Conservation (phyloP, 2,888 invertebrate genomes). For the Syrista parreyssii region DNA sequence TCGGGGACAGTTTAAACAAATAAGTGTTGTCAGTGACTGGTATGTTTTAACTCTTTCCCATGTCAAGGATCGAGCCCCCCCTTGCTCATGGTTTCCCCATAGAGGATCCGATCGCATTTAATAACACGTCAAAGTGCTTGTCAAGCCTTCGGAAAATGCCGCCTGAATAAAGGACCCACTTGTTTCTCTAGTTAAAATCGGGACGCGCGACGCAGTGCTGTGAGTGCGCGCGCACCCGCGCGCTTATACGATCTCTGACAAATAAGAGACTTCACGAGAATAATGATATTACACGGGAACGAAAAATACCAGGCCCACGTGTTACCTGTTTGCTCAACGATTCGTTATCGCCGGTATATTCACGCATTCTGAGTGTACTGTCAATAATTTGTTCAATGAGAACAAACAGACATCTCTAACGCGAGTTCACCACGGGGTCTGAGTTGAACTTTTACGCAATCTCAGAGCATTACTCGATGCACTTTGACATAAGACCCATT, state of each 20-base stretch:
- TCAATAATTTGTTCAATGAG: conserved; percentile 43
- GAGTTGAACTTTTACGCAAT: conserved; percentile 14
- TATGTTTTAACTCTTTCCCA: not conserved
- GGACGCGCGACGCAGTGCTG: not conserved
- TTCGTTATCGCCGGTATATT: conserved; percentile 45
- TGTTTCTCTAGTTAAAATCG: conserved; percentile 14
- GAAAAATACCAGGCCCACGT: conserved; percentile 36
- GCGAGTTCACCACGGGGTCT: not conserved
- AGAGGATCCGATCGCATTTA: not conserved
- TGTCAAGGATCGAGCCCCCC: not conserved
- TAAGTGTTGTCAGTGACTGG: conserved; percentile 3
- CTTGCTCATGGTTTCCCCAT: not conserved
- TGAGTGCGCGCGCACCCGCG: not conserved
- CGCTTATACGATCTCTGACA: conserved; percentile 15
- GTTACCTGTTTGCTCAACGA: conserved; percentile 47
- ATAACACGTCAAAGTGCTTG: conserved; percentile 10
- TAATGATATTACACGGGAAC: conserved; percentile 33
- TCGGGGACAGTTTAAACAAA: conserved; percentile 16
- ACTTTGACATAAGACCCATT: conserved; percentile 25
- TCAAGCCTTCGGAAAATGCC: not conserved
- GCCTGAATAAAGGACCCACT: conserved; percentile 10
- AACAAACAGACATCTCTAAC: conserved; percentile 32
- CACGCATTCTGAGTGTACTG: conserved; percentile 38
- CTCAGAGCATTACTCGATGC: conserved; percentile 28
- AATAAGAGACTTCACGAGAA: conserved; percentile 26